A percentile compares a stretch with the other conserved stretches of the same genome.
Evolutionary conservation across 2,113 vertebrate species (phyloP).

Genomic region (Parus major): DNA sequence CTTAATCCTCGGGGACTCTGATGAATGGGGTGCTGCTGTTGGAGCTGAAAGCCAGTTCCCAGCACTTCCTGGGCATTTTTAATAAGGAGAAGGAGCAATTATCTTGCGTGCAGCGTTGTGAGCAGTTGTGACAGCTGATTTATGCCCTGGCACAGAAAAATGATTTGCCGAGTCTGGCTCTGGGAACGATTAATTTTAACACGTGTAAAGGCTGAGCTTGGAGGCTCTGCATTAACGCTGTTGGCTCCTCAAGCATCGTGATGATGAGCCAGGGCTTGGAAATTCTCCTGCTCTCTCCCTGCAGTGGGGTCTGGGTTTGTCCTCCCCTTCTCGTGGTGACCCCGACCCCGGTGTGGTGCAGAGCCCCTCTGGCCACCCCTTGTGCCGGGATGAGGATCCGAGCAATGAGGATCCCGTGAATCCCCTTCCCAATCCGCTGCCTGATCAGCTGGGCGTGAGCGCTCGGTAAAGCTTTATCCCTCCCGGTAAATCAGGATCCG

Average conservation of each 20-base stretch:
- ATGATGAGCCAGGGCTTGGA: fast-evolving
- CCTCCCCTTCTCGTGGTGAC: fast-evolving
- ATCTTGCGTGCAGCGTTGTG: background rate
- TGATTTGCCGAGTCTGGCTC: background rate
- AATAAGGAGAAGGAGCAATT: background rate
- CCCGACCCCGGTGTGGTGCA: fast-evolving
- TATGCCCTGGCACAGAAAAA: background rate
- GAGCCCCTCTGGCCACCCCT: background rate
- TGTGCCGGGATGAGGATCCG: fast-evolving
- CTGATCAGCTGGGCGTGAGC: fast-evolving
- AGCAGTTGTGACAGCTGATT: background rate
- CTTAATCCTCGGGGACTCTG: background rate
- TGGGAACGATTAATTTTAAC: background rate
- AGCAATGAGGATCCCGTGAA: background rate
- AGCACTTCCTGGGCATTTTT: background rate
- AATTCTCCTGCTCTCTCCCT: background rate
- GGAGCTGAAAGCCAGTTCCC: background rate
- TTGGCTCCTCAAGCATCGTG: background rate
- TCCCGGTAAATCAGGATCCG: background rate
- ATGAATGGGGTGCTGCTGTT: background rate
- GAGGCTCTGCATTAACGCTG: background rate
- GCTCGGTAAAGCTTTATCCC: background rate
- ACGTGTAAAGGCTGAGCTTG: background rate
- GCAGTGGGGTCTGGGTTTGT: background rate
- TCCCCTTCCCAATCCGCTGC: background rate